These are phyloP conservation scores for Bolborhynchus lineola DNA, from an alignment of 2,113 vertebrate species.

Conservation along the genomic window DNA sequence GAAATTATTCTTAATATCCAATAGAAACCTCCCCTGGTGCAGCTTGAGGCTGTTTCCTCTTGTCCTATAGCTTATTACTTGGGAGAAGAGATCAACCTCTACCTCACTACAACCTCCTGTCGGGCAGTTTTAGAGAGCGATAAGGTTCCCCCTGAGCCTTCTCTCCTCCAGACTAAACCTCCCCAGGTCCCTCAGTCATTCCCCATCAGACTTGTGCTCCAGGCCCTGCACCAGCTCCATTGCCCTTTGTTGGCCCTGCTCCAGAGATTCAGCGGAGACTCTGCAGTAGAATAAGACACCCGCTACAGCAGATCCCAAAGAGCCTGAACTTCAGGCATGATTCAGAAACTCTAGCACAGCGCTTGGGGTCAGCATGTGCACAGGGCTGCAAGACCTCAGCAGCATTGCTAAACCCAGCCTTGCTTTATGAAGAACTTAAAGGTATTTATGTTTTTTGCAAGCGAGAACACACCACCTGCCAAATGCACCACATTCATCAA, in stretches of 20 bases:
- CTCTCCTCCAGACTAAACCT: neutral
- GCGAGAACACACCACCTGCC: rapidly evolving
- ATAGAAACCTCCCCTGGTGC: neutral
- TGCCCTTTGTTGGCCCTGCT: neutral
- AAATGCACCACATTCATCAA: neutral
- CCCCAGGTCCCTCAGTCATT: neutral
- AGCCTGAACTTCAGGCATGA: neutral
- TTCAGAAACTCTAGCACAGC: rapidly evolving
- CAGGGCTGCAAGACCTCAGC: rapidly evolving
- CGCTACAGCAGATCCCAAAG: neutral
- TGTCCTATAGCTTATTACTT: neutral
- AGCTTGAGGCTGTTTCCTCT: neutral
- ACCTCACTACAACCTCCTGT: neutral
- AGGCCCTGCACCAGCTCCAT: neutral
- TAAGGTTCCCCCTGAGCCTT: neutral
- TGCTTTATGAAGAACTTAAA: neutral
- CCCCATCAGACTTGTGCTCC: neutral
- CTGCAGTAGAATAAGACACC: neutral
- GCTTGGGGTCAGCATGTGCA: rapidly evolving
- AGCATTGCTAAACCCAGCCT: neutral
- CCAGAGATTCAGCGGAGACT: neutral
- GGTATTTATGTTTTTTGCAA: neutral
- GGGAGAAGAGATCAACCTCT: neutral
- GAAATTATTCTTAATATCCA: neutral
- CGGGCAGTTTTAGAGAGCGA: neutral